A percentile compares a stretch with the other conserved stretches of the same genome.
phyloP scores from a whole-genome alignment of 2,797 vertebrate species.

The Sebastes glaucus region DNA sequence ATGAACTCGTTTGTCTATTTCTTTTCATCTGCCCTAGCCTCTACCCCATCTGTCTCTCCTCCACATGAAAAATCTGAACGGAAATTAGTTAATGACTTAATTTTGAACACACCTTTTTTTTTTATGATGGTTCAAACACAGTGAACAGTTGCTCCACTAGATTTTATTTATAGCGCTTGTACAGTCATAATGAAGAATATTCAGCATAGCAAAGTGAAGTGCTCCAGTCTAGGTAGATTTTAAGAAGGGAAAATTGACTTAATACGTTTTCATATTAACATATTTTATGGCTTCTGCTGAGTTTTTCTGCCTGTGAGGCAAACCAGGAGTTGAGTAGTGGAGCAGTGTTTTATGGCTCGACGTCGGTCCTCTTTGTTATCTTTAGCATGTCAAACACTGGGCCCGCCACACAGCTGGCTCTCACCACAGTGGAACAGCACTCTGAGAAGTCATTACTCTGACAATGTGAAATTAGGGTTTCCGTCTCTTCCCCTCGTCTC shows the following conservation, averaged over 20 bases:
- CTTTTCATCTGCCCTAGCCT: constrained; percentile 62
- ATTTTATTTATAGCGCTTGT: neutral
- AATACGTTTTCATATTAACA: constrained; percentile 21
- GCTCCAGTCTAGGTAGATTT: neutral
- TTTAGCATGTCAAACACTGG: constrained; percentile 59
- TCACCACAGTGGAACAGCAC: constrained; percentile 46
- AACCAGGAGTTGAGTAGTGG: constrained; percentile 30
- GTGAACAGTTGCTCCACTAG: neutral
- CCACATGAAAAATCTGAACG: constrained; percentile 12
- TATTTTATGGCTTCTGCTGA: constrained; percentile 27
- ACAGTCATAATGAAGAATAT: neutral
- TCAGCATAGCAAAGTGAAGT: neutral
- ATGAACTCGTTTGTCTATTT: constrained; percentile 78
- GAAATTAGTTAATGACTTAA: constrained; percentile 44
- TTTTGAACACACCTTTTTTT: constrained; percentile 14
- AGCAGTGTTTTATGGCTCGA: constrained; percentile 39
- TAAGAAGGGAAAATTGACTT: constrained; percentile 20
- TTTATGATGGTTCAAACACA: neutral
- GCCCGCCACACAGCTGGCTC: constrained; percentile 65
- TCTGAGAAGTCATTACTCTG: constrained; percentile 53
- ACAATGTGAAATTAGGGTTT: constrained; percentile 58
- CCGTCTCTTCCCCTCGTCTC: constrained; percentile 15
- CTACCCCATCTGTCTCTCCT: constrained; percentile 51
- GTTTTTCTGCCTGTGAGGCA: constrained; percentile 38
- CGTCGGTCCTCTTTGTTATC: constrained; percentile 63